These are phyloP conservation scores for Seira musarum DNA, from an alignment of 2,888 invertebrate genomes.

Conservation along the genomic window DNA sequence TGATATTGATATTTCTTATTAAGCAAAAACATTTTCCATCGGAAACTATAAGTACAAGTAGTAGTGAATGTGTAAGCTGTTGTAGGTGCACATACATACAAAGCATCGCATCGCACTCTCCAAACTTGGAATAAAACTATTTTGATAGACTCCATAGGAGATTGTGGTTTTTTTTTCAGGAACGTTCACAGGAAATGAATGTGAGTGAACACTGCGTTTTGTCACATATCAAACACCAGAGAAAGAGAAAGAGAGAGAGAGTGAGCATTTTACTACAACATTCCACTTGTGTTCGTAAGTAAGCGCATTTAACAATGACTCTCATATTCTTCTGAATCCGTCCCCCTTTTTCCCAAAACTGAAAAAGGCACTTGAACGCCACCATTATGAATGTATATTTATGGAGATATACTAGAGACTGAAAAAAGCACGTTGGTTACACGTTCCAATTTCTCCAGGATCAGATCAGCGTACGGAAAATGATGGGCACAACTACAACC, in stretches of 20 bases:
- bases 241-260: conserved; percentile 33
- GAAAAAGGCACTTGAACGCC: conserved; percentile 2
- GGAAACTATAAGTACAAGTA: not conserved
- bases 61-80: not conserved
- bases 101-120: too few species aligned
- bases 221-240: conserved; percentile 42
- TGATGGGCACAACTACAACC: too few species aligned
- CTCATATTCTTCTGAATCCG: conserved; percentile 4
- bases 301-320: conserved; percentile 12
- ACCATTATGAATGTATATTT: not conserved
- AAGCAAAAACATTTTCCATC: conserved; percentile 11
- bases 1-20: conserved; percentile 19
- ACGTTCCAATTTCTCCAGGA: not conserved
- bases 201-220: not conserved
- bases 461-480: not conserved
- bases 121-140: not conserved
- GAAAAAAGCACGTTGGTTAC: not conserved
- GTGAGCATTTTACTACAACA: not conserved
- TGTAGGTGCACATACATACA: too few species aligned
- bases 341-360: not conserved
- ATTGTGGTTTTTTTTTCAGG: conserved; percentile 10
- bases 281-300: not conserved
- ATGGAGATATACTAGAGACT: not conserved
- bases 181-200: not conserved
- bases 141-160: conserved; percentile 19